phyloP scores from a whole-genome alignment of 1,140 invertebrate genomes.

The Procambarus clarkii region DNA sequence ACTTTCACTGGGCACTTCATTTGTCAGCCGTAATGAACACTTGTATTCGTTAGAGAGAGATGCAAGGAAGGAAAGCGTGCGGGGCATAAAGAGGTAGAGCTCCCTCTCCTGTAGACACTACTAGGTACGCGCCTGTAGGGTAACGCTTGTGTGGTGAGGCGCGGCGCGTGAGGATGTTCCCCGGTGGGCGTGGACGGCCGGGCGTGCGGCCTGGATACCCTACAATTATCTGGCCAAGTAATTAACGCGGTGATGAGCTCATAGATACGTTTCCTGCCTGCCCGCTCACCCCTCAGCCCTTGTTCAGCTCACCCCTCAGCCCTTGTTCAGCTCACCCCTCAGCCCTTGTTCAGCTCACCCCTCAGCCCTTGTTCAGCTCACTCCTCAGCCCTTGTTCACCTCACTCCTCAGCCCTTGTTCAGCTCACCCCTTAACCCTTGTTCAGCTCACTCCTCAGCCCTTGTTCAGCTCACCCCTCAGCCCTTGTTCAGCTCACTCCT shows the following conservation, averaged over 20 bases:
- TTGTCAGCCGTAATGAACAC: no score
- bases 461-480: slow-evolving; percentile 16
- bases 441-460: not conserved
- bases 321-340: not conserved
- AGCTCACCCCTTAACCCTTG: not conserved
- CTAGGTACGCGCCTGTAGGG: no score
- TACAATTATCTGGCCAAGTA: slow-evolving; percentile 18
- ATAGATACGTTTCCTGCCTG: not conserved
- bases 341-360: not conserved
- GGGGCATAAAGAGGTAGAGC: no score
- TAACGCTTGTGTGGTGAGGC: no score
- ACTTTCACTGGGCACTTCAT: no score
- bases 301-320: not conserved
- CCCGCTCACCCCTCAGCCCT: slow-evolving; percentile 10
- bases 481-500: not conserved
- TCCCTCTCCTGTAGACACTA: no score
- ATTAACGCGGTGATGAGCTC: slow-evolving; percentile 4
- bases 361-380: not conserved
- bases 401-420: not conserved
- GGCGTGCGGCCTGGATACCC: not conserved
- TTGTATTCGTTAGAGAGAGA: no score
- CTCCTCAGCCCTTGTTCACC: no score
- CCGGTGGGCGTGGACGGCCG: not conserved
- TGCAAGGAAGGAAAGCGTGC: no score
- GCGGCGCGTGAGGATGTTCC: no score